These are phyloP conservation scores for Odontomyia ornata DNA, from an alignment of 2,888 invertebrate species.

Conservation along the genomic window DNA sequence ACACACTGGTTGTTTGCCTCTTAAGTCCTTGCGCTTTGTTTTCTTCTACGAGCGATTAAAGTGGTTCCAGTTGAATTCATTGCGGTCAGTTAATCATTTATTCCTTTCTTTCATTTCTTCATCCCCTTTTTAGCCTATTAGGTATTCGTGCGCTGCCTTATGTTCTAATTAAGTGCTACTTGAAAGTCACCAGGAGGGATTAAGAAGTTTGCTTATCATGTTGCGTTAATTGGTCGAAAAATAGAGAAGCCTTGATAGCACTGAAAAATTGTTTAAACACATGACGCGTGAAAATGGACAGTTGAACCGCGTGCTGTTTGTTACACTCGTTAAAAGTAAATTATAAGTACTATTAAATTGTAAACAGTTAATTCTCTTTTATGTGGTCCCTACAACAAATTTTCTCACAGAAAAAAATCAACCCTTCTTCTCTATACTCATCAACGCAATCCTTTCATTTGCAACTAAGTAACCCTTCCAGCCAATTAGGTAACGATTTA, in stretches of 20 bases:
- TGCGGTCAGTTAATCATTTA: constrained; percentile 28
- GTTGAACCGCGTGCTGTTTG: background rate
- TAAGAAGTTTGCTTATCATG: constrained; percentile 28
- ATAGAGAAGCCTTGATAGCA: background rate
- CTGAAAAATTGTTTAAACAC: background rate
- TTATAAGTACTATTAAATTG: too few species aligned
- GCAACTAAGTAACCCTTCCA: constrained; percentile 7
- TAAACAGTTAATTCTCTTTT: too few species aligned
- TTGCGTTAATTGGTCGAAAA: constrained; percentile 18
- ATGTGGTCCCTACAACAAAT: too few species aligned
- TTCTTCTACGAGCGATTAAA: constrained; percentile 30
- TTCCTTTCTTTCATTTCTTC: constrained; percentile 1
- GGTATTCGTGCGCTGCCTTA: background rate
- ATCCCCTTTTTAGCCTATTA: background rate
- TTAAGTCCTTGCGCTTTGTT: constrained; percentile 28
- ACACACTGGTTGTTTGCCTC: background rate
- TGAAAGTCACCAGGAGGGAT: constrained; percentile 35
- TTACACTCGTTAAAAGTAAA: too few species aligned
- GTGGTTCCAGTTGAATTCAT: constrained; percentile 38
- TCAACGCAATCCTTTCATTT: too few species aligned
- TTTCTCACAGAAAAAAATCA: too few species aligned
- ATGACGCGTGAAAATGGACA: background rate
- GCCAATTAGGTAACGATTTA: constrained; percentile 13
- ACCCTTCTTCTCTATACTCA: background rate
- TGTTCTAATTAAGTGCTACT: constrained; percentile 42